Base-by-base conservation (phyloP, 2,797 vertebrate species). In the Sebastiscus albofasciatus region DNA sequence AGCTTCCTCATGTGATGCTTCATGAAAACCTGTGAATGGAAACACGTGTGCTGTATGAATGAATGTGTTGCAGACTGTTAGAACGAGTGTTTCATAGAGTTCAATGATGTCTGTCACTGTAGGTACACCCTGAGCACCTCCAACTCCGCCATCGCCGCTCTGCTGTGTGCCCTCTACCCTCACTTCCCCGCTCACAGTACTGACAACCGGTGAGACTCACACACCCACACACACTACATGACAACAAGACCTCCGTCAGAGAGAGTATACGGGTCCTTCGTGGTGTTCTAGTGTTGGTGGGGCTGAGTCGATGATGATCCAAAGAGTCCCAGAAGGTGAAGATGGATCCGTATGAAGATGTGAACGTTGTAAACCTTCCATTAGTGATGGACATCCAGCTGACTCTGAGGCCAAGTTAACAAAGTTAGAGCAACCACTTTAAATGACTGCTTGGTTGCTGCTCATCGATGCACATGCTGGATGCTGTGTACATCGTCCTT, bases 141-240 rank as follows among this genome's bases (percentile, higher is more conserved):
- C 4, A 98, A 98, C 89, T 98, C 98, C 2, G 98, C 98, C 65
- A 99, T 99, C 11, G 98, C 98, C 24, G 98, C 98, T 39, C 96
- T 99, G 8, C 97, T 99, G 26, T 99, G 98, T 79, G 98, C 98
- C 20, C 95, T 99, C 24, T 99, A 99, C 88, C 98, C 98, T 2
- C 98, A 99, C 84, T 99, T 99, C 82, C 99, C 98, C 0, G 97
- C 97, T 75, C 98, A 99, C 91, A 99, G 99, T 88, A 99, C 98
- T 0, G 98, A 99, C 90, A 99, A 99, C 91, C 95, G 98, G 98
- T 99, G 93, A 96, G 95, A 55, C 31, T 0, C 1, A 56, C 46
- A 39, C 54, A 66, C 46, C 39, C 22, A 61, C n/a, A 73, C 49
- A 26, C 61, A 66, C 31, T 9, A 34, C 6, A 34, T 22, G 20